A percentile compares a stretch with the other conserved stretches of the same genome.
These are phyloP conservation scores for Australoheros scitulus DNA, from an alignment of 2,113 vertebrate species.

Conservation along the genomic window DNA sequence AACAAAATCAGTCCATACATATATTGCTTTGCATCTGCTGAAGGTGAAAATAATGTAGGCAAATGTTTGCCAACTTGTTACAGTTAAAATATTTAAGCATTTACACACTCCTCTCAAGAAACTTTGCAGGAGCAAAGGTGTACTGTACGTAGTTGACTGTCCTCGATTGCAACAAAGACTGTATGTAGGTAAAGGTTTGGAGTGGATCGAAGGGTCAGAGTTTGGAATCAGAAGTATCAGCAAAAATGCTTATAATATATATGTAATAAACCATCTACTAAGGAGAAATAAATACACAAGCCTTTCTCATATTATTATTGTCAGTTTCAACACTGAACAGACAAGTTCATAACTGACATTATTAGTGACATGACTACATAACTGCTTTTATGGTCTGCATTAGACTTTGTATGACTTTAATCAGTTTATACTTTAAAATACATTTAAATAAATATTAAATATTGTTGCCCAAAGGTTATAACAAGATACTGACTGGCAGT, in stretches of 20 bases:
- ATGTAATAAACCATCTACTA: not conserved
- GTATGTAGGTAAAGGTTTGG: not conserved
- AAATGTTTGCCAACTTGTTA: no score
- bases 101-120: no score
- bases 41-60: no score
- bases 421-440: fast-evolving
- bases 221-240: not conserved
- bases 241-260: not conserved
- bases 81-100: no score
- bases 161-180: no score
- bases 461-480: not conserved
- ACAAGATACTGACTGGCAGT: not conserved
- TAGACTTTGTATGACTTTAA: not conserved
- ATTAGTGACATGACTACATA: not conserved
- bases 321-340: not conserved
- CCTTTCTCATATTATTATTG: no score
- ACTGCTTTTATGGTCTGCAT: not conserved
- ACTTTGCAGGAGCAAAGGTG: not conserved
- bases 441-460: not conserved
- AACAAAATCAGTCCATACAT: not conserved
- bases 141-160: not conserved
- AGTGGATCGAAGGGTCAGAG: not conserved
- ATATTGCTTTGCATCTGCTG: not conserved
- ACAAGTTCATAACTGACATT: not conserved
- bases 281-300: not conserved